Percentiles rank a stretch among this genome's conserved stretches.
These are phyloP conservation scores for Sander vitreus DNA, from an alignment of 2,113 vertebrate genomes.

Conservation along the genomic window DNA sequence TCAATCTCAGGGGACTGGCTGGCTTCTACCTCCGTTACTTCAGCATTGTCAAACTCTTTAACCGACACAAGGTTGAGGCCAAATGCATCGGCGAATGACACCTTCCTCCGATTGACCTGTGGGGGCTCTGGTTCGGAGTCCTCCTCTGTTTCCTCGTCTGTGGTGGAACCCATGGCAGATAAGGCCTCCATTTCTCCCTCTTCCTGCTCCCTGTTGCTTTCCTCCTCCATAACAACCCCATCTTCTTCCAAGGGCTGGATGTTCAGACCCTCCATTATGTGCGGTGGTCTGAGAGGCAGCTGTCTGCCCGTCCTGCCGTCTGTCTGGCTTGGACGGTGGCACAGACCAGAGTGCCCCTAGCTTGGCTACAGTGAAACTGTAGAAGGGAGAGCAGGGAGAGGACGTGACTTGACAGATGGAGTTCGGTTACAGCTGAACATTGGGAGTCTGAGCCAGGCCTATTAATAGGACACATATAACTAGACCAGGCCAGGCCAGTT, in stretches of 20 bases:
- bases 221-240: constrained; percentile 74
- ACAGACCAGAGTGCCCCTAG: constrained; percentile 77
- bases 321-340: constrained; percentile 84
- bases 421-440: constrained; percentile 94
- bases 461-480: constrained; percentile 92
- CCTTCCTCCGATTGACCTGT: constrained; percentile 85
- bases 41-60: constrained; percentile 91
- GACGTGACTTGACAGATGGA: constrained; percentile 89
- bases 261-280: constrained; percentile 84
- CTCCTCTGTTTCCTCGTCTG: constrained; percentile 89
- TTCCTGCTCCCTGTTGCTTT: constrained; percentile 76
- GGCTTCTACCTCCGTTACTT: constrained; percentile 70
- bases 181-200: constrained; percentile 80
- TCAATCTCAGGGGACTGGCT: constrained; percentile 65
- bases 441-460: constrained; percentile 88
- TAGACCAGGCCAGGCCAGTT: constrained; percentile 43
- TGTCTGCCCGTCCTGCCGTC: constrained; percentile 58
- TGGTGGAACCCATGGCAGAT: constrained; percentile 79
- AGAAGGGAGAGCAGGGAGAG: constrained; percentile 83
- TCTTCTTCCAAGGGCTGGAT: constrained; percentile 66
- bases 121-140: constrained; percentile 79
- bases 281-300: constrained; percentile 71
- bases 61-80: constrained; percentile 95
- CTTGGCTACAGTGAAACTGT: constrained; percentile 86
- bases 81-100: constrained; percentile 97